Evolutionary conservation across 2,888 invertebrate species (phyloP), one percentile per base, ranked within the genome.

Genomic region (Petrolisthes cinctipes): DNA sequence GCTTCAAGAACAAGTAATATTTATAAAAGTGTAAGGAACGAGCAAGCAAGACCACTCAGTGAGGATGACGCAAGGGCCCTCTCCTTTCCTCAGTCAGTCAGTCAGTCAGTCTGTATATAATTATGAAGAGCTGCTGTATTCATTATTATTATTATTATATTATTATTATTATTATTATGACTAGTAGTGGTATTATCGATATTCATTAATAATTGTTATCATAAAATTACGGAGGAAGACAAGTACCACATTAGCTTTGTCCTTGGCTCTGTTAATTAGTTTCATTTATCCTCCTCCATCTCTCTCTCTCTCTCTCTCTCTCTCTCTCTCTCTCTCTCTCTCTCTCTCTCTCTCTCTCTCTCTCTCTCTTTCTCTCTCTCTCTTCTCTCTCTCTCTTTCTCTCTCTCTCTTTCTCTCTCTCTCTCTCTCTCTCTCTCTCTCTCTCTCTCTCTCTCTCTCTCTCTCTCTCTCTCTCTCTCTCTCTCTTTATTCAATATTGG

Each of bases 231-330:
- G 61, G 61, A 61, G 61, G 61, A 61, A 61, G 61, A 61, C 61
- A 17, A 17, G 61, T 61, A 61, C 61, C 61, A 61, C 61, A 11
- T 61, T 61, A 9, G 61, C 61, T 61, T 61, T 11, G 9, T 80
- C 57, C 17, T 9, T 56, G 9, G 4, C 11, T 80, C 20, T n/a
- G 9, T 56, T 14, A 20, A 14, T 61, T 17, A 37, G 20, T 9
- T 61, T 14, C 20, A 17, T 37, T 81, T 56, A 23, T 37, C 57
- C 23, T 54, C 71, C 82, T 71, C 71, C 53, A 53, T 82, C 82
- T 82, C 71, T 82, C 82, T 71, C 71, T 71, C 71, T 82, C 82
- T 82, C 82, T 82, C 82, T 82, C 82, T 82, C 82, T 82, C 82
- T 82, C 82, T 82, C 82, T 68, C 68, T 82, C 82, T 82, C 11